Percentiles rank a stretch among this genome's conserved stretches.
These are phyloP conservation scores for Proterorhinus semilunaris DNA, from an alignment of 2,113 vertebrate species.

Conservation along the genomic window DNA sequence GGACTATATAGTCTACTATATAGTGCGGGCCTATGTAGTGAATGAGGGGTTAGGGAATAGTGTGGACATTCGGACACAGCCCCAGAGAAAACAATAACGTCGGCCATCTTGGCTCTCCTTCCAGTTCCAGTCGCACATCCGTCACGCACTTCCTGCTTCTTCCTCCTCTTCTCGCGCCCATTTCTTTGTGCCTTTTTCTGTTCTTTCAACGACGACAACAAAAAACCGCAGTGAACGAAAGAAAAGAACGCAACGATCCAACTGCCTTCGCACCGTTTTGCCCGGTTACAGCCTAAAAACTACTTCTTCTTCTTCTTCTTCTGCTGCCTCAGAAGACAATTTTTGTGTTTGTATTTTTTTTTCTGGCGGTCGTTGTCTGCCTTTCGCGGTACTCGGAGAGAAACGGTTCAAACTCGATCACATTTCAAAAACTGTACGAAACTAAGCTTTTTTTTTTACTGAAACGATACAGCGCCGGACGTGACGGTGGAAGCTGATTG, in stretches of 20 bases:
- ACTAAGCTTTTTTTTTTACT: background rate
- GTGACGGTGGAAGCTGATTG: slow-evolving; percentile 41
- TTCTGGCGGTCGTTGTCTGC: background rate
- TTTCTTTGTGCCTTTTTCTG: slow-evolving; percentile 69
- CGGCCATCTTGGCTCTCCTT: background rate
- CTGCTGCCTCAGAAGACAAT: slow-evolving; percentile 24
- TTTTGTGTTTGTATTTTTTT: no score
- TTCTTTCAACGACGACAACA: slow-evolving; percentile 1
- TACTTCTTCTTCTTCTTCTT: slow-evolving; percentile 8
- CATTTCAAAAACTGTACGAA: background rate
- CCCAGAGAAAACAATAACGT: background rate
- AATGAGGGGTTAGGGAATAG: no score
- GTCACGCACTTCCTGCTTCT: background rate
- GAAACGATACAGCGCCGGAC: background rate
- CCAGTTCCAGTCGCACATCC: slow-evolving; percentile 2
- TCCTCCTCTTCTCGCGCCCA: background rate
- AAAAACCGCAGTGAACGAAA: slow-evolving; percentile 18
- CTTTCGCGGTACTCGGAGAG: slow-evolving; percentile 1
- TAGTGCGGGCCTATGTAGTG: no score
- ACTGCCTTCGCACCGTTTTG: slow-evolving; percentile 47
- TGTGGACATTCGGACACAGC: no score
- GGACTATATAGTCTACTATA: no score
- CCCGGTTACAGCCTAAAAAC: slow-evolving; percentile 23
- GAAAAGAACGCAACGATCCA: background rate
- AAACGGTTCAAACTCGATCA: slow-evolving; percentile 4